phyloP scores from a whole-genome alignment of 2,113 vertebrate species.

The Chaetodon trifascialis region DNA sequence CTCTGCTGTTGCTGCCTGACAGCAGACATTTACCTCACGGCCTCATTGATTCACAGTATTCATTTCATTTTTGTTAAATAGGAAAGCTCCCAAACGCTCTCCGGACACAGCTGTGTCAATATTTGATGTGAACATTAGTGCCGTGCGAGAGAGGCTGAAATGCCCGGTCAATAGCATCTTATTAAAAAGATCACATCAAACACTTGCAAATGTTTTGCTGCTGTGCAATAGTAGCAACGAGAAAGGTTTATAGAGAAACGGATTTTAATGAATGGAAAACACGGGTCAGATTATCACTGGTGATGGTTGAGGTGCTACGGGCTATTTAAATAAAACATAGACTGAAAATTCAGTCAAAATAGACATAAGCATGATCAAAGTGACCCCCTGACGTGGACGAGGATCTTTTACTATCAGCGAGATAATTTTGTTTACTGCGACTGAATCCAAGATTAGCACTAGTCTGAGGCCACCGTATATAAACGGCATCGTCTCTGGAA shows the following conservation, averaged over 20 bases:
- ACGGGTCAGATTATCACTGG: neutral
- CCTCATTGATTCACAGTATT: constrained; percentile 2
- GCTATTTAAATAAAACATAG: constrained; percentile 6
- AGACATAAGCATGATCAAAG: neutral
- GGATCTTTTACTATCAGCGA: constrained; percentile 5
- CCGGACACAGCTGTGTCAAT: constrained; percentile 68
- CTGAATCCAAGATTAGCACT: neutral
- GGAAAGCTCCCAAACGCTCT: constrained; percentile 5
- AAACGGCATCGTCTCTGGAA: constrained; percentile 25
- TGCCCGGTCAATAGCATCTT: constrained; percentile 25
- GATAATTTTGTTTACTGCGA: neutral
- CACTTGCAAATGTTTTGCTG: constrained; percentile 11
- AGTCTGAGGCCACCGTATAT: constrained; percentile 13
- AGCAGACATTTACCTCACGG: neutral
- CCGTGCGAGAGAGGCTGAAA: constrained; percentile 28
- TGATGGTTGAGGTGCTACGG: neutral
- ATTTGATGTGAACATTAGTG: constrained; percentile 52
- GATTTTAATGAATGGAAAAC: constrained; percentile 16
- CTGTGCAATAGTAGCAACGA: neutral
- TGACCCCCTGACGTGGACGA: neutral
- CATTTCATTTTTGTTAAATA: constrained; percentile 5
- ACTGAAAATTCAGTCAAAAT: constrained; percentile 10
- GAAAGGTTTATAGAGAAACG: neutral
- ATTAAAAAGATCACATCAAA: constrained; percentile 21
- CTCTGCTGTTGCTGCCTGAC: neutral